Conservation (phyloP, 1,140 invertebrate species). For the Rhizoglyphus robini region DNA sequence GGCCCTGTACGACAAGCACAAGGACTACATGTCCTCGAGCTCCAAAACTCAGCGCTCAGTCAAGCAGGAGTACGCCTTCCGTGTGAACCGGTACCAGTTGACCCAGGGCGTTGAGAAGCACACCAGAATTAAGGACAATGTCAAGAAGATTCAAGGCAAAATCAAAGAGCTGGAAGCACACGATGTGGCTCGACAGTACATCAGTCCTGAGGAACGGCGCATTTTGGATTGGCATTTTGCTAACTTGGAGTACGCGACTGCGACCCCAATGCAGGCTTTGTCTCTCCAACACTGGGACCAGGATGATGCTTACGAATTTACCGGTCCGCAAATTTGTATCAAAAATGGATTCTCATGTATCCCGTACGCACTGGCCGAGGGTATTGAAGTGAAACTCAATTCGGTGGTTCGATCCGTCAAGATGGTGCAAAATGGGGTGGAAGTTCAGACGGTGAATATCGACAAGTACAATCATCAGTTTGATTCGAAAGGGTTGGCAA, state of each 20-base stretch:
- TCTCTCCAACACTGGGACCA: slow-evolving; percentile 98
- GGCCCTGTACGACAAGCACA: slow-evolving; percentile 52
- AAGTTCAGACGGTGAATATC: slow-evolving; percentile 33
- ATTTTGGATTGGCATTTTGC: slow-evolving; percentile 99
- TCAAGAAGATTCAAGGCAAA: slow-evolving; percentile 71
- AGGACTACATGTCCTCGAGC: slow-evolving; percentile 37
- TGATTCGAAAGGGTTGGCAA: background rate
- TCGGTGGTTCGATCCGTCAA: slow-evolving; percentile 72
- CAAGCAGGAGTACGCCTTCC: slow-evolving; percentile 70
- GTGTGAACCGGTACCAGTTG: slow-evolving; percentile 66
- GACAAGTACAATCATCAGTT: slow-evolving; percentile 37
- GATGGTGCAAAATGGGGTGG: slow-evolving; percentile 30
- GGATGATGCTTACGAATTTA: slow-evolving; percentile 89
- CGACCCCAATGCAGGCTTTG: slow-evolving; percentile 80
- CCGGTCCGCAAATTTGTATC: slow-evolving; percentile 66
- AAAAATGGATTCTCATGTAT: slow-evolving; percentile 94
- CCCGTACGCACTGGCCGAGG: slow-evolving; percentile 80
- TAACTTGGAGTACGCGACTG: slow-evolving; percentile 96
- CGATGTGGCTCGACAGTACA: slow-evolving; percentile 52
- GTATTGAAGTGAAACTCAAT: slow-evolving; percentile 79
- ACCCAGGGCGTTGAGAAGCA: slow-evolving; percentile 43
- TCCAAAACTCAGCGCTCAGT: slow-evolving; percentile 48
- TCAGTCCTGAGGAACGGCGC: slow-evolving; percentile 85
- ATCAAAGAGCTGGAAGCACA: slow-evolving; percentile 69
- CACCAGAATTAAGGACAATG: slow-evolving; percentile 60